These are phyloP conservation scores for Porites lobata DNA, from an alignment of 92 coral and sea anemone species.

Conservation along the genomic window DNA sequence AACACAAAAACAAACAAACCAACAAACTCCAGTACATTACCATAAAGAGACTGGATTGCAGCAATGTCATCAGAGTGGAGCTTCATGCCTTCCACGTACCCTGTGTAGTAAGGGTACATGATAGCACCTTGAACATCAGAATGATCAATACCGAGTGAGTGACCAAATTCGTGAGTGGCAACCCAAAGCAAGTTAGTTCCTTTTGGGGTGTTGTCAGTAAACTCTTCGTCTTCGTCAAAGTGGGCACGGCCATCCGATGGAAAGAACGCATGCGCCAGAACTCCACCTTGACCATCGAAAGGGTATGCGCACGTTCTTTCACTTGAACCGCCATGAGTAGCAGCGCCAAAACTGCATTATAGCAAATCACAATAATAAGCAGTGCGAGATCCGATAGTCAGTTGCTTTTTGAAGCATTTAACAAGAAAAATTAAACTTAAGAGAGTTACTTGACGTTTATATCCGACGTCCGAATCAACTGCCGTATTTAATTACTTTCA, in stretches of 20 bases:
- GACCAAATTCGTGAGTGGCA: conserved; percentile 92
- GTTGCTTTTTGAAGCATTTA: no score
- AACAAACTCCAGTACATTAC: conserved; percentile 30
- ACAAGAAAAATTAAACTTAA: no score
- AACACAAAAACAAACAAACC: no score
- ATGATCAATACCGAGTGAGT: conserved; percentile 83
- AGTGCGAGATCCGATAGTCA: no score
- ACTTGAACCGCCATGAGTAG: conserved; percentile 41
- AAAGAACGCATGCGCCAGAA: conserved; percentile 82
- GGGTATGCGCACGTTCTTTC: conserved; percentile 64
- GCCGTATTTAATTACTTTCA: no score
- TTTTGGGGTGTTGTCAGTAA: conserved; percentile 49
- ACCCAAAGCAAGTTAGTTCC: conserved; percentile 82
- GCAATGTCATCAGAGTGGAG: conserved; percentile 77
- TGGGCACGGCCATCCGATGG: conserved; percentile 87
- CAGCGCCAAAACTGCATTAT: conserved; percentile 43
- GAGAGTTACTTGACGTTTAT: no score
- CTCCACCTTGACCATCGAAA: conserved; percentile 77
- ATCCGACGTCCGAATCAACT: no score
- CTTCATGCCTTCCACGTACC: conserved; percentile 52
- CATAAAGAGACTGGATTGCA: conserved; percentile 78
- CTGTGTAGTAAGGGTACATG: conserved; percentile 86
- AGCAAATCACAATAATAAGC: no score
- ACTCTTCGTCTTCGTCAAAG: conserved; percentile 86
- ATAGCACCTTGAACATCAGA: conserved; percentile 64